phyloP scores from a whole-genome alignment of 2,113 vertebrate genomes.

The Vireo altiloquus region DNA sequence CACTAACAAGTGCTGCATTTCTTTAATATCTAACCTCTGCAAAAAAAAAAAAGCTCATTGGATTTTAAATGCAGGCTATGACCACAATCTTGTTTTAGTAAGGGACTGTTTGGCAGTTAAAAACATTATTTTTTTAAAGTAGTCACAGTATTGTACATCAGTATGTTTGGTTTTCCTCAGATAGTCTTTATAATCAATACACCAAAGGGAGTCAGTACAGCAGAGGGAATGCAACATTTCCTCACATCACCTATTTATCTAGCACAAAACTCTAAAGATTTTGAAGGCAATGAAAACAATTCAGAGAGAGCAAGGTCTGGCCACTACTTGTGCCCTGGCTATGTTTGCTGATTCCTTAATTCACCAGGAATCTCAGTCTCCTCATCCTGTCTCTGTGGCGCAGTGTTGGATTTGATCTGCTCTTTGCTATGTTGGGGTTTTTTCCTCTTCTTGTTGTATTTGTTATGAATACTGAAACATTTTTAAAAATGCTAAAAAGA shows the following conservation, averaged over 20 bases:
- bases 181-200: background rate
- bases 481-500: constrained; percentile 40
- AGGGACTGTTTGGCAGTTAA: background rate
- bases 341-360: background rate
- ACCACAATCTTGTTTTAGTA: background rate
- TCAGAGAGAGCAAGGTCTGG: background rate
- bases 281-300: background rate
- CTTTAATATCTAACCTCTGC: background rate
- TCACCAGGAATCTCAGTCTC: background rate
- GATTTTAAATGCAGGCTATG: background rate
- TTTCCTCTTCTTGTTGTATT: background rate
- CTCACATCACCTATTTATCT: background rate
- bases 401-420: background rate
- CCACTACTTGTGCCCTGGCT: background rate
- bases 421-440: background rate
- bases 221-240: background rate
- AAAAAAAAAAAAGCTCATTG: background rate
- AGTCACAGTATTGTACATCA: background rate
- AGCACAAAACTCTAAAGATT: background rate
- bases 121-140: background rate
- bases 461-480: background rate
- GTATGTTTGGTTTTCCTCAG: background rate
- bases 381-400: background rate
- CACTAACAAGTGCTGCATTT: background rate
- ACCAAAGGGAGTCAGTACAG: background rate